Evolutionary conservation across 1,140 invertebrate species (phyloP).

Genomic region (Sesamia nonagrioides): DNA sequence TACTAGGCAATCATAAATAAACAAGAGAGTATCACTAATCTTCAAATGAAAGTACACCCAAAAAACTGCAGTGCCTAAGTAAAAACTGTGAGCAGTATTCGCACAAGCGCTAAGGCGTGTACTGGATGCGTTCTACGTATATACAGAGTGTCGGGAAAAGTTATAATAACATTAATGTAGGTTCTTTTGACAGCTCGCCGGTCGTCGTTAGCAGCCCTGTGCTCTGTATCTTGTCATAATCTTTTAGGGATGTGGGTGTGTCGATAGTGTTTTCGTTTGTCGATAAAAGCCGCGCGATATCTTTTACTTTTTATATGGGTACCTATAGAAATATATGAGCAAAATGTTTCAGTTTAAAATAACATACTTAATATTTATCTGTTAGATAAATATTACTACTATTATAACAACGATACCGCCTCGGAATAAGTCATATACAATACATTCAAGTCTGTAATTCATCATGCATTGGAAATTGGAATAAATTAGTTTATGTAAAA

Average conservation of each 20-base stretch:
- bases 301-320: not conserved
- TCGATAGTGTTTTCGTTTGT: constrained; percentile 41
- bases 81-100: constrained; percentile 21
- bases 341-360: too few species aligned
- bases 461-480: not conserved
- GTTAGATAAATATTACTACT: too few species aligned
- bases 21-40: not conserved
- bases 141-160: constrained; percentile 73
- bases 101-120: constrained; percentile 11
- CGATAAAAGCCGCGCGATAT: constrained; percentile 7
- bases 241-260: constrained; percentile 68
- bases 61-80: constrained; percentile 32
- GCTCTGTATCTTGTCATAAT: constrained; percentile 86
- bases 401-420: too few species aligned
- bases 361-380: too few species aligned
- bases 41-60: not conserved
- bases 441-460: not conserved
- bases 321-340: too few species aligned
- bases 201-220: constrained; percentile 83
- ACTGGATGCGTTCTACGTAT: constrained; percentile 40
- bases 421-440: too few species aligned
- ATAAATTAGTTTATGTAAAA: not conserved
- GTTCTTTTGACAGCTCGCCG: constrained; percentile 84
- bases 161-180: constrained; percentile 87
- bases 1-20: constrained; percentile 8